A percentile compares a stretch with the other conserved stretches of the same genome.
Conservation (phyloP, 2,113 vertebrate species). For the Carassius gibelio region DNA sequence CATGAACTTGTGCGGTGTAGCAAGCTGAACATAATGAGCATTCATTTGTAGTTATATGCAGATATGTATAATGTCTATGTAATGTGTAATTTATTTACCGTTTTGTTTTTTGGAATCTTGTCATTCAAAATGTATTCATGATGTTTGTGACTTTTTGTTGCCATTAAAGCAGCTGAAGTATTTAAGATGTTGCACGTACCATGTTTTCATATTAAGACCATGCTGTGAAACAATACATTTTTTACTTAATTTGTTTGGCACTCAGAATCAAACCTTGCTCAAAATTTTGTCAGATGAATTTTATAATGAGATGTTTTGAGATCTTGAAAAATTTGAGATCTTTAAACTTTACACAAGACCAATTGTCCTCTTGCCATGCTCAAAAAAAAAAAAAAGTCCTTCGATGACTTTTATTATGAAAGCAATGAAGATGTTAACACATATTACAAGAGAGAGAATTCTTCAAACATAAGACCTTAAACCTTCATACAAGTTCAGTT, state of each 20-base stretch:
- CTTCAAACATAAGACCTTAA: too few relatives aligned
- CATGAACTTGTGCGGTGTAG: constrained; percentile 1
- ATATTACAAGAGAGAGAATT: too few relatives aligned
- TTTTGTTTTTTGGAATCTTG: not conserved
- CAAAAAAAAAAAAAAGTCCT: too few relatives aligned
- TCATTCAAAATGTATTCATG: not conserved
- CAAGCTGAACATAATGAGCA: not conserved
- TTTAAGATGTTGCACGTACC: not conserved
- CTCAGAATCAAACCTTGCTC: not conserved
- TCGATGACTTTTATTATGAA: too few relatives aligned
- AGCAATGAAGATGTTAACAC: not conserved
- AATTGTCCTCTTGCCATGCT: not conserved
- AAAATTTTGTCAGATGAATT: too few relatives aligned
- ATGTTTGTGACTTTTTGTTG: not conserved
- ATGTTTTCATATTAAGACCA: not conserved
- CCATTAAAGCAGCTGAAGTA: not conserved
- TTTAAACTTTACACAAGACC: too few relatives aligned
- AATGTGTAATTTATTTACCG: constrained; percentile 6
- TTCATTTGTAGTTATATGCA: not conserved
- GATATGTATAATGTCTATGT: not conserved
- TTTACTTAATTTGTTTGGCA: not conserved
- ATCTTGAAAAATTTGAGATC: too few relatives aligned
- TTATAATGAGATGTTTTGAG: too few relatives aligned
- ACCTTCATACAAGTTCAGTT: too few relatives aligned
- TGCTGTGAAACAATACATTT: not conserved